Evolutionary conservation across 2,113 vertebrate genomes (phyloP).

Genomic region (Nannobrachium achirus): DNA sequence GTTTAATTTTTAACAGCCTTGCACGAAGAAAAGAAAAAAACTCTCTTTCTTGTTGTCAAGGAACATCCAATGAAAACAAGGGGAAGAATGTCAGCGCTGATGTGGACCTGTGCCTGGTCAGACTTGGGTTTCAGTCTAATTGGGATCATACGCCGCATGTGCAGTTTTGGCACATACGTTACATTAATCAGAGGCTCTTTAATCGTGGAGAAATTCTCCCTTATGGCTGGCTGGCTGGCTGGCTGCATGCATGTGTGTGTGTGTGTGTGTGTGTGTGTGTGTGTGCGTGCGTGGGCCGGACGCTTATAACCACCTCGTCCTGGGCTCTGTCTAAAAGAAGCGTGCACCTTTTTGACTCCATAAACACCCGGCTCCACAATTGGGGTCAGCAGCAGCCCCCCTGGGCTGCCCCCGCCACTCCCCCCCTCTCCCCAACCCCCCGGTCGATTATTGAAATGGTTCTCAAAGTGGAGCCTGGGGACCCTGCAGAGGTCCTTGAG

Average conservation of each 20-base stretch:
- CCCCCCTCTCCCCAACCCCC: too few species aligned
- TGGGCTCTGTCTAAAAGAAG: slow-evolving; percentile 78
- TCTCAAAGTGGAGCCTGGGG: too few species aligned
- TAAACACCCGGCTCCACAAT: slow-evolving; percentile 83
- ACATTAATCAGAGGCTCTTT: slow-evolving; percentile 88
- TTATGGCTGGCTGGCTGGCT: slow-evolving; percentile 72
- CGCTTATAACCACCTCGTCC: slow-evolving; percentile 45
- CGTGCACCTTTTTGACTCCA: slow-evolving; percentile 84
- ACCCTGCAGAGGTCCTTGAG: too few species aligned
- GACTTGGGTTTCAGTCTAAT: slow-evolving; percentile 89
- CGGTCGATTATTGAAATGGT: too few species aligned
- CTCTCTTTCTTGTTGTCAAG: slow-evolving; percentile 78
- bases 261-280: too few species aligned
- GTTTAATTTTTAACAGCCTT: slow-evolving; percentile 66
- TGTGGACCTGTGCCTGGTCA: slow-evolving; percentile 80
- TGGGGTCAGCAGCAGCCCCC: slow-evolving; percentile 75
- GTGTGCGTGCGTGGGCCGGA: too few species aligned
- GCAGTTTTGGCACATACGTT: slow-evolving; percentile 84
- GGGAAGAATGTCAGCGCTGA: slow-evolving; percentile 80
- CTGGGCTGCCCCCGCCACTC: too few species aligned
- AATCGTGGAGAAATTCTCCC: slow-evolving; percentile 82
- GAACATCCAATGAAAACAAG: slow-evolving; percentile 86
- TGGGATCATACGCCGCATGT: slow-evolving; percentile 89
- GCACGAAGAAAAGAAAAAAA: slow-evolving; percentile 37
- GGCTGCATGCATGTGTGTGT: slow-evolving; percentile 51